phyloP scores from a whole-genome alignment of 2,113 vertebrate species.

The Nothobranchius furzeri region DNA sequence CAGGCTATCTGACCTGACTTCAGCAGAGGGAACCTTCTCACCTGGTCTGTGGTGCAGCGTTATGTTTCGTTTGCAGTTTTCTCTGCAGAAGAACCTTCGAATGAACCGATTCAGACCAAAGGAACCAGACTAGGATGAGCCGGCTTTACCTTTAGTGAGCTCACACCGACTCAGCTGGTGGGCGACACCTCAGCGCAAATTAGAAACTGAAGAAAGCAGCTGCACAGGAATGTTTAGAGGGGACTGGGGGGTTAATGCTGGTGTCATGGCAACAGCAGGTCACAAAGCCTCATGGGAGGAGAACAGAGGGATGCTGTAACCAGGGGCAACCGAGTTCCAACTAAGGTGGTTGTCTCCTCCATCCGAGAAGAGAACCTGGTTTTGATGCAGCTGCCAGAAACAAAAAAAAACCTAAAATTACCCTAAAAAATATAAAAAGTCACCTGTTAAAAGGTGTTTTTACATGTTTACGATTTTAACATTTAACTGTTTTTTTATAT shows the following conservation, averaged over 20 bases:
- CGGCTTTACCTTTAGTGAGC: not conserved
- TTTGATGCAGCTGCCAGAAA: not conserved
- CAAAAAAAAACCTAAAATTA: too few relatives aligned
- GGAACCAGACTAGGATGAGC: not conserved
- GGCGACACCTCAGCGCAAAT: constrained; percentile 26
- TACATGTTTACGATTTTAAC: too few relatives aligned
- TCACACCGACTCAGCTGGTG: constrained; percentile 6
- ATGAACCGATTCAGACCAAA: too few relatives aligned
- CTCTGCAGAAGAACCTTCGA: too few relatives aligned
- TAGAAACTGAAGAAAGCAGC: constrained; percentile 18
- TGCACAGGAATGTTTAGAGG: constrained; percentile 22
- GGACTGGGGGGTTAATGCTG: constrained; percentile 25
- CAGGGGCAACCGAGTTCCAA: constrained; percentile 61
- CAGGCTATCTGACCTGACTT: too few relatives aligned
- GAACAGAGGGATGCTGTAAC: constrained; percentile 57
- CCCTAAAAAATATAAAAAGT: too few relatives aligned
- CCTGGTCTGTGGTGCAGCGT: too few relatives aligned
- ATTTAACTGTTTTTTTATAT: too few relatives aligned
- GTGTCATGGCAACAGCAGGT: constrained; percentile 65
- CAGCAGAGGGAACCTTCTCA: too few relatives aligned
- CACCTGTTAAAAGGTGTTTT: too few relatives aligned
- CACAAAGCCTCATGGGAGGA: constrained; percentile 36
- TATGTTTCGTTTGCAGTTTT: too few relatives aligned
- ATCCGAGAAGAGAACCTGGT: constrained; percentile 18
- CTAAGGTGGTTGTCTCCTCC: constrained; percentile 22